Conservation (phyloP, 2,888 invertebrate genomes). For the Anthrax anthrax region DNA sequence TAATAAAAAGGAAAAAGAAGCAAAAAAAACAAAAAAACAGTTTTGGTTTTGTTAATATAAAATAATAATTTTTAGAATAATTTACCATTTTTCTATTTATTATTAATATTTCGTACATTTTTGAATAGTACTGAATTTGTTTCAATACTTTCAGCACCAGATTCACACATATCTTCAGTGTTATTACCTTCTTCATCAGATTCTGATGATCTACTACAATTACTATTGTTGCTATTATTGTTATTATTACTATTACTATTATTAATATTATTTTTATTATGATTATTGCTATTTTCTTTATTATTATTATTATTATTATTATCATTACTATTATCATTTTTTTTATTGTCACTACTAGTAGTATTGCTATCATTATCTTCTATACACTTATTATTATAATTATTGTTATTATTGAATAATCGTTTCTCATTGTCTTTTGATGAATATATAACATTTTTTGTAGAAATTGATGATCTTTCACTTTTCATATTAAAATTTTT, state of each 20-base stretch:
- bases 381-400: no score
- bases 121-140: conserved; percentile 79
- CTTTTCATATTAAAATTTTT: not conserved
- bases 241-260: not conserved
- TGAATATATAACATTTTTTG: not conserved
- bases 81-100: no score
- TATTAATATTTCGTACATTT: conserved; percentile 42
- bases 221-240: not conserved
- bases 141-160: conserved; percentile 74
- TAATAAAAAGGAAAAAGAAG: no score
- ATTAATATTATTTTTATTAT: conserved; percentile 1
- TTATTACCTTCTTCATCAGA: conserved; percentile 62
- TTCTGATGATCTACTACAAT: conserved; percentile 9
- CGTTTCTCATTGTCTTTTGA: no score
- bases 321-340: no score
- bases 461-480: not conserved
- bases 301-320: conserved; percentile 22
- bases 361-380: no score
- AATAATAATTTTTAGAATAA: no score
- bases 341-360: no score
- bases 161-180: conserved; percentile 70
- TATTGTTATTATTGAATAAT: no score
- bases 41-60: no score
- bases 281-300: conserved; percentile 21
- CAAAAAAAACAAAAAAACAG: no score